Evolutionary conservation across 2,797 vertebrate genomes (phyloP).

Genomic region (Enteromius viviparus): DNA sequence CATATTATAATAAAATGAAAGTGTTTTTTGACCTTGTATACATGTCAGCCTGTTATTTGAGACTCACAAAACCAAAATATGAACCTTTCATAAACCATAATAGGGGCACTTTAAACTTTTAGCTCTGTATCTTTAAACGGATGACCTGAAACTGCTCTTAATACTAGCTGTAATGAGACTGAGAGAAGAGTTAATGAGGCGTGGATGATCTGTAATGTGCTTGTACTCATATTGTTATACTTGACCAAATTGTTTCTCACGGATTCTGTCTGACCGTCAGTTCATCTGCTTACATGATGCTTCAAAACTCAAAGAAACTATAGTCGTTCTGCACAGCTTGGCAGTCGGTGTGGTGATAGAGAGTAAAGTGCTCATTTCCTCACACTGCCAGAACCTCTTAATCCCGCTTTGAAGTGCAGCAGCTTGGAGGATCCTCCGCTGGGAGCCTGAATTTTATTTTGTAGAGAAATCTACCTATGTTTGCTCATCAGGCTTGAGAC

Average conservation of each 20-base stretch:
- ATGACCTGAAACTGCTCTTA: neutral
- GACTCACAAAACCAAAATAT: too few relatives aligned
- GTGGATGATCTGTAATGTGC: slow-evolving; percentile 2
- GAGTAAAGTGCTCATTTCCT: slow-evolving; percentile 38
- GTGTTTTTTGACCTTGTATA: too few relatives aligned
- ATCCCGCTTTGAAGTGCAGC: slow-evolving; percentile 52
- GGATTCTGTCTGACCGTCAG: neutral
- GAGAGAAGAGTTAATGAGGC: slow-evolving; percentile 8
- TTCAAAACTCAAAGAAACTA: neutral
- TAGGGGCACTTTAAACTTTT: neutral
- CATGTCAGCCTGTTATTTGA: too few relatives aligned
- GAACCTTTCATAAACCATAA: too few relatives aligned
- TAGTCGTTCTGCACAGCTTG: neutral
- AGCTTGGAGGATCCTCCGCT: slow-evolving; percentile 31
- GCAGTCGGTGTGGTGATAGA: slow-evolving; percentile 13
- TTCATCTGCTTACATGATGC: neutral
- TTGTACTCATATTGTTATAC: neutral
- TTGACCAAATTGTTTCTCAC: neutral
- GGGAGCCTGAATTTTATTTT: neutral
- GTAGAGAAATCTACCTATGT: slow-evolving; percentile 24
- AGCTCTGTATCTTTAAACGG: neutral
- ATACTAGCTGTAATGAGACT: neutral
- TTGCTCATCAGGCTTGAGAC: neutral
- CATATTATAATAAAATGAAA: too few relatives aligned
- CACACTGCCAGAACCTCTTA: slow-evolving; percentile 36